Conservation (phyloP, 2,113 vertebrate genomes). For the Phyllopteryx taeniolatus region DNA sequence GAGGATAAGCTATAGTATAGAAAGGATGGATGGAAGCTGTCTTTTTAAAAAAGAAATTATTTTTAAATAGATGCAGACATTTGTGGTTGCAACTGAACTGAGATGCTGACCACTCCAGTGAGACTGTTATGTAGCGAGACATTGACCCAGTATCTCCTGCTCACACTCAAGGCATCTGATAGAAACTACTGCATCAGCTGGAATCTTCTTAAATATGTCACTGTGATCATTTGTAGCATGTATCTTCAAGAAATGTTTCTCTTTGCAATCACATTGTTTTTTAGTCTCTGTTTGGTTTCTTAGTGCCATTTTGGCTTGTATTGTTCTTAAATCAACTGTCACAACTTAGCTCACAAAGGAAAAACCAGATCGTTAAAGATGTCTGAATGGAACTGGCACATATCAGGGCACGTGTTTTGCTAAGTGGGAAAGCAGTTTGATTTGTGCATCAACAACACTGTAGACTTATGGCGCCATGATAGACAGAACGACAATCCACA, state of each 20-base stretch:
- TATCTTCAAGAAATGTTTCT: conserved; percentile 54
- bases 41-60: conserved; percentile 12
- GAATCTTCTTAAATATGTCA: conserved; percentile 56
- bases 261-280: conserved; percentile 28
- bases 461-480: conserved; percentile 32
- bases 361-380: background rate
- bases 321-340: conserved; percentile 11
- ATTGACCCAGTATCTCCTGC: conserved; percentile 38
- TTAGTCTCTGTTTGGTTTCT: conserved; percentile 26
- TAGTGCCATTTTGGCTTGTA: conserved; percentile 32
- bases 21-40: background rate
- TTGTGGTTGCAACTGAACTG: background rate
- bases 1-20: background rate
- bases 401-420: conserved; percentile 42
- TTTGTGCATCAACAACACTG: conserved; percentile 24
- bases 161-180: conserved; percentile 26
- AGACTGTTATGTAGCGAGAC: conserved; percentile 23
- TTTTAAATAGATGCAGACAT: conserved; percentile 23
- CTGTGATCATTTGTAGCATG: conserved; percentile 74
- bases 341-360: background rate
- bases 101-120: conserved; percentile 29
- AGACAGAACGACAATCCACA: conserved; percentile 51
- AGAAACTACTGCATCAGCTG: conserved; percentile 40
- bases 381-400: conserved; percentile 10
- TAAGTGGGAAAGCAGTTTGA: conserved; percentile 1